phyloP scores from a whole-genome alignment of 2,797 vertebrate genomes.

The Smutsia gigantea region DNA sequence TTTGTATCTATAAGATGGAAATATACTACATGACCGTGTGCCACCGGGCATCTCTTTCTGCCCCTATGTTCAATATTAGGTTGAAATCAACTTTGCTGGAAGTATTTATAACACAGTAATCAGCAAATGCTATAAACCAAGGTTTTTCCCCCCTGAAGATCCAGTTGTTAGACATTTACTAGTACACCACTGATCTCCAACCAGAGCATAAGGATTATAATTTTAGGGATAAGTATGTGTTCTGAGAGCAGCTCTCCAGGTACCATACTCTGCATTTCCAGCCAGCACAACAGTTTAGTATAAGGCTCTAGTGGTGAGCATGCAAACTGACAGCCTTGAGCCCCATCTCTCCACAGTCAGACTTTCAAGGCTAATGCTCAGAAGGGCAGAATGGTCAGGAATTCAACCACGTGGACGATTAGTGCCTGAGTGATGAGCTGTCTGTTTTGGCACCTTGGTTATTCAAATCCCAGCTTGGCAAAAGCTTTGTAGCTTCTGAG shows the following conservation, averaged over 20 bases:
- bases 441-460: neutral
- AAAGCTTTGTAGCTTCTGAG: neutral
- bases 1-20: neutral
- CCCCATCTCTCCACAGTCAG: neutral
- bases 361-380: neutral
- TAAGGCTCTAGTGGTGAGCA: neutral
- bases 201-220: no score
- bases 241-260: neutral
- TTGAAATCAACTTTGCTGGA: fast-evolving
- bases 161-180: neutral
- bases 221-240: fast-evolving
- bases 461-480: neutral
- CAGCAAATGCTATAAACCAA: neutral
- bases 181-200: neutral
- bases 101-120: neutral
- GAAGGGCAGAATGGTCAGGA: neutral
- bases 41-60: fast-evolving
- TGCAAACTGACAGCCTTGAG: neutral
- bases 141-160: neutral
- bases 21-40: fast-evolving
- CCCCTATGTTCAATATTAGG: neutral
- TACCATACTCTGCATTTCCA: neutral
- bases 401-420: fast-evolving
- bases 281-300: no score
- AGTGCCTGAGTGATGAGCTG: fast-evolving